phyloP scores from a whole-genome alignment of 2,888 invertebrate species.

The Hipparchia sbordonii region DNA sequence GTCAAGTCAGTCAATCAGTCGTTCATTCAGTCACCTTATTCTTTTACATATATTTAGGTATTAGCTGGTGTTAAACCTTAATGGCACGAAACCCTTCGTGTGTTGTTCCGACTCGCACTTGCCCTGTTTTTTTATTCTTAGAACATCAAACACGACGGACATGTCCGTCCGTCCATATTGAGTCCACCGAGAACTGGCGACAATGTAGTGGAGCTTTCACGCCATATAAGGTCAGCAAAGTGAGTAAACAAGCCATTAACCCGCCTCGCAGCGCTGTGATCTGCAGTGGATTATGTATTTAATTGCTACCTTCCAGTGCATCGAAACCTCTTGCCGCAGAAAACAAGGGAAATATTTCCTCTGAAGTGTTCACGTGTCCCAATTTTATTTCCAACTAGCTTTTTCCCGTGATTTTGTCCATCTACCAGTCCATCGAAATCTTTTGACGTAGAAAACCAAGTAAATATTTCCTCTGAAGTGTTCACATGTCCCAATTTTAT shows the following conservation, averaged over 20 bases:
- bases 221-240: conserved; percentile 70
- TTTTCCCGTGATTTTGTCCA: neutral
- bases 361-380: conserved; percentile 20
- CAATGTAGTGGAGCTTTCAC: conserved; percentile 79
- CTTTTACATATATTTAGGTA: too few species aligned
- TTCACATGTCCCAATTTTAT: conserved; percentile 22
- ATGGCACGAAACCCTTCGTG: too few species aligned
- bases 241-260: conserved; percentile 75
- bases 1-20: too few species aligned
- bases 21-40: too few species aligned
- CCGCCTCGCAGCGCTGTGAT: conserved; percentile 63
- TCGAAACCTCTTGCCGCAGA: conserved; percentile 25
- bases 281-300: conserved; percentile 73
- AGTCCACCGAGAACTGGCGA: conserved; percentile 65
- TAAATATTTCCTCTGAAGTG: conserved; percentile 28
- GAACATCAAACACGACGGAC: conserved; percentile 54
- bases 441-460: conserved; percentile 20
- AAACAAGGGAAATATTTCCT: conserved; percentile 29
- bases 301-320: conserved; percentile 69
- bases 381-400: neutral
- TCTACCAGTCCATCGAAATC: conserved; percentile 52
- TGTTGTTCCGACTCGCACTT: too few species aligned
- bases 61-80: too few species aligned
- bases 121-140: conserved; percentile 43
- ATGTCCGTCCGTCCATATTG: conserved; percentile 63